phyloP scores from a whole-genome alignment of 2,113 vertebrate genomes.

The Trogon surrucura region DNA sequence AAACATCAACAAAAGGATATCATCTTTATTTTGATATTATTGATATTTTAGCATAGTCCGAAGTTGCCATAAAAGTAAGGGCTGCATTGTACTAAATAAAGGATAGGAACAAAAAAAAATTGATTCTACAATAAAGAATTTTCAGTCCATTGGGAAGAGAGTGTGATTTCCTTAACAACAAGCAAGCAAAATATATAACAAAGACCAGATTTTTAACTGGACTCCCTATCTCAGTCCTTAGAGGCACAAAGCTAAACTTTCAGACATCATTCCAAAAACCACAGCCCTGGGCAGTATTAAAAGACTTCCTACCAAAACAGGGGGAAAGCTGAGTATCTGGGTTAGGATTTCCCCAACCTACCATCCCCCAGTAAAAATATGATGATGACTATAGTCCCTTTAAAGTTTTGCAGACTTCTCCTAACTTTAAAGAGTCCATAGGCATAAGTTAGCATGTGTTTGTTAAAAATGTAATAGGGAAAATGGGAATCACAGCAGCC shows the following conservation, averaged over 20 bases:
- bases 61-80: neutral
- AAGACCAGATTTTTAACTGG: neutral
- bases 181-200: neutral
- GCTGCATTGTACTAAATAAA: neutral
- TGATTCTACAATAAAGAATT: neutral
- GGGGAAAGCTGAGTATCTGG: neutral
- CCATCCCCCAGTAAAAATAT: fast-evolving
- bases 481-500: neutral
- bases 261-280: neutral
- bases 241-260: neutral
- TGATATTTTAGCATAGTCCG: neutral
- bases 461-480: neutral
- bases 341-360: neutral
- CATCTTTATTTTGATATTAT: neutral
- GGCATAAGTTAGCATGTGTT: neutral
- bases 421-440: neutral
- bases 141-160: neutral
- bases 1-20: neutral
- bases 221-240: neutral
- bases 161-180: neutral
- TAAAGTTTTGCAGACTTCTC: neutral
- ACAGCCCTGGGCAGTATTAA: neutral
- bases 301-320: neutral
- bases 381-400: neutral
- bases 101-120: neutral